phyloP scores from a whole-genome alignment of 2,113 vertebrate species.

The Amblyornis subalaris region DNA sequence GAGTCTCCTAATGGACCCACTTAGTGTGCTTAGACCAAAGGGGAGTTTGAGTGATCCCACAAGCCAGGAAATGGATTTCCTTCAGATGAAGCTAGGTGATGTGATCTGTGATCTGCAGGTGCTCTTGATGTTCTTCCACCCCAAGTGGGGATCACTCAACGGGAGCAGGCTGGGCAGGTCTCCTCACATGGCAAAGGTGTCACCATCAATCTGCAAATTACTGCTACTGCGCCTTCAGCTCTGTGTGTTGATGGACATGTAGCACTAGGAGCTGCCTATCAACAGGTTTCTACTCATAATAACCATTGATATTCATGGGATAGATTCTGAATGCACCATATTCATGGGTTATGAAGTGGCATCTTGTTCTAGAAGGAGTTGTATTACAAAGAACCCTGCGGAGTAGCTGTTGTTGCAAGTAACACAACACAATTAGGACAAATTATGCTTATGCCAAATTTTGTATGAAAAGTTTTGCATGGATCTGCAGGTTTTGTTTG shows the following conservation, averaged over 20 bases:
- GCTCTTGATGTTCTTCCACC: neutral
- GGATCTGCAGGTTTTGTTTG: neutral
- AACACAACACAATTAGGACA: neutral
- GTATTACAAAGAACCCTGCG: neutral
- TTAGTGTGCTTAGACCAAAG: neutral
- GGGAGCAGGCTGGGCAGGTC: neutral
- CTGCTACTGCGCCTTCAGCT: neutral
- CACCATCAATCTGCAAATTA: neutral
- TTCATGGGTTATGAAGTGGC: neutral
- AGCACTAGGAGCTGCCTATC: neutral
- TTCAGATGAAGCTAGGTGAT: neutral
- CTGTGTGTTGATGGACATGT: accelerated
- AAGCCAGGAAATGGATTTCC: neutral
- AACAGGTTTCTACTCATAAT: neutral
- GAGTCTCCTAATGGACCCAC: neutral
- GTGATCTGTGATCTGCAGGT: neutral
- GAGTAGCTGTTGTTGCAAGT: neutral
- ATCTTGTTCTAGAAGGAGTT: neutral
- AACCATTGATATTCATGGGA: neutral
- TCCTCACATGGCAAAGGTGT: neutral
- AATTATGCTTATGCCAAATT: neutral
- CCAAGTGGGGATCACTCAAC: neutral
- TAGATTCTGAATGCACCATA: neutral
- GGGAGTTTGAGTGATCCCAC: neutral
- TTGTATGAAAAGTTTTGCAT: neutral